These are phyloP conservation scores for Pogonomyrmex barbatus DNA, from an alignment of 1,140 invertebrate genomes.

Conservation along the genomic window DNA sequence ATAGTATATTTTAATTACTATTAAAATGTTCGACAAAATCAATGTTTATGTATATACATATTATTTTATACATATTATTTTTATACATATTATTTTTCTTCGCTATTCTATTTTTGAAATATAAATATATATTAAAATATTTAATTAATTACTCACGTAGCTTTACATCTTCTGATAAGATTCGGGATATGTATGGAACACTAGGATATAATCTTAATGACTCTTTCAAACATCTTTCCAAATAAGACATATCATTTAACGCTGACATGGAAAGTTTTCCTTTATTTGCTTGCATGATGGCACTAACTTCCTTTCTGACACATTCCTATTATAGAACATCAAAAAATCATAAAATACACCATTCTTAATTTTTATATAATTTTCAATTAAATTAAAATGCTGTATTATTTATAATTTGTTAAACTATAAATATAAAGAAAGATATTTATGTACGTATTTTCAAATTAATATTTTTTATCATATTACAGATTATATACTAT, in stretches of 20 bases:
- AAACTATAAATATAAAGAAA: slow-evolving; percentile 60
- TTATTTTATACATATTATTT: not conserved
- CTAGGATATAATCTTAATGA: slow-evolving; percentile 83
- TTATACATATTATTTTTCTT: not conserved
- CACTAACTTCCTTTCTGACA: slow-evolving; percentile 73
- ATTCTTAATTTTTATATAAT: not conserved
- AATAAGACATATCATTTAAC: slow-evolving; percentile 81
- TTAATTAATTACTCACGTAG: slow-evolving; percentile 40
- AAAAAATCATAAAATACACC: not conserved
- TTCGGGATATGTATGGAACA: slow-evolving; percentile 87
- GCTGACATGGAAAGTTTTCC: slow-evolving; percentile 64
- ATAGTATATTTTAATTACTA: no score
- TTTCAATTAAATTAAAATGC: not conserved
- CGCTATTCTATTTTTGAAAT: not conserved
- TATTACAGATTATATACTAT: not conserved
- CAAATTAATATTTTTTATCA: not conserved
- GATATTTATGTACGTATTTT: not conserved
- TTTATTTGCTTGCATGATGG: slow-evolving; percentile 36
- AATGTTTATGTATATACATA: no score
- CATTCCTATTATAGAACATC: slow-evolving; percentile 59
- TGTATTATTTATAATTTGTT: not conserved
- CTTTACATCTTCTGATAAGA: slow-evolving; percentile 56
- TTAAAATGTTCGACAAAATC: no score
- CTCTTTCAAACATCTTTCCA: slow-evolving; percentile 90
- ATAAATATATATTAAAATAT: not conserved